phyloP scores from a whole-genome alignment of 2,888 invertebrate genomes.

The Monoplex corrugatus region DNA sequence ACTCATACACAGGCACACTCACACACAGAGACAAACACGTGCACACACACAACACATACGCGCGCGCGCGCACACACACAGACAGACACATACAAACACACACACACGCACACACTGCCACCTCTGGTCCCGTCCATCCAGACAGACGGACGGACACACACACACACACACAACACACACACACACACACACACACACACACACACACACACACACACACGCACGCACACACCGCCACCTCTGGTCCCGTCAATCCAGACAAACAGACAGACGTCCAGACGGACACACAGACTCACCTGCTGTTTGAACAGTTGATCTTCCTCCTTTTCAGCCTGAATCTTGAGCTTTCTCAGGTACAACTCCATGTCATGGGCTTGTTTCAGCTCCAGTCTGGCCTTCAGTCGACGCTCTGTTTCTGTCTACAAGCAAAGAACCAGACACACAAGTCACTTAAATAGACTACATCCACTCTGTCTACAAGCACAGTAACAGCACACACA shows the following conservation, averaged over 20 bases:
- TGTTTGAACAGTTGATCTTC: slow-evolving; percentile 80
- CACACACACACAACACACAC: background rate
- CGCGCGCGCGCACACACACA: background rate
- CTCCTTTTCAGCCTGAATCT: slow-evolving; percentile 76
- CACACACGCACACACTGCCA: background rate
- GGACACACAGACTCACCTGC: slow-evolving; percentile 67
- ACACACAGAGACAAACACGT: no score
- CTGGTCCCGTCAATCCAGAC: background rate
- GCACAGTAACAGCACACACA: no score
- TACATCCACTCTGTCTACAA: no score
- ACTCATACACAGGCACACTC: no score
- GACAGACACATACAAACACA: background rate
- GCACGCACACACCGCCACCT: background rate
- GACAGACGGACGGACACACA: background rate
- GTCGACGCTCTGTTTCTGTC: slow-evolving; percentile 72
- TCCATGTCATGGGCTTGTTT: slow-evolving; percentile 78
- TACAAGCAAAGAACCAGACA: no score
- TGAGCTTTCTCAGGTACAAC: slow-evolving; percentile 76
- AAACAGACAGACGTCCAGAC: background rate
- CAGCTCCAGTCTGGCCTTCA: slow-evolving; percentile 77
- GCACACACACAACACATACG: no score
- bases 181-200: background rate
- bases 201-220: background rate
- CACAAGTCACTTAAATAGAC: no score
- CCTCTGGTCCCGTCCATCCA: no score